Percentiles rank a stretch among this genome's conserved stretches.
These are phyloP conservation scores for Tragelaphus imberbis DNA, from an alignment of 2,113 vertebrate species.

Conservation along the genomic window DNA sequence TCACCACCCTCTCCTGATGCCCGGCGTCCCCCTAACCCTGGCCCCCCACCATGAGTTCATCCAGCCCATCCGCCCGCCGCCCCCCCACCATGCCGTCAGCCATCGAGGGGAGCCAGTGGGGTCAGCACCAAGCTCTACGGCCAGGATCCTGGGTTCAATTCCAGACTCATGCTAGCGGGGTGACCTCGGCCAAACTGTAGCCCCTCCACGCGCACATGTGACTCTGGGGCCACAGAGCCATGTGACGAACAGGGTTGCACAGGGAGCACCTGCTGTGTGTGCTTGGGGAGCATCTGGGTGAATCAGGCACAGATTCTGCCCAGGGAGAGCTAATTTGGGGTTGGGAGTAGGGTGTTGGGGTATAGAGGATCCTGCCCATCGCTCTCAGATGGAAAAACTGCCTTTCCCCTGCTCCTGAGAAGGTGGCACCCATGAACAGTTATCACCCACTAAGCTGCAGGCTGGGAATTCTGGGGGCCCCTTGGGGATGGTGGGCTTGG, in stretches of 20 bases:
- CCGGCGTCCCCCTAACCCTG: background rate
- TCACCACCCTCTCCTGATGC: background rate
- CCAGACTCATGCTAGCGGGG: fast-evolving
- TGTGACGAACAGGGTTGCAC: fast-evolving
- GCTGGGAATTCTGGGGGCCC: background rate
- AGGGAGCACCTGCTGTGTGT: fast-evolving
- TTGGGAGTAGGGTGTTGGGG: background rate
- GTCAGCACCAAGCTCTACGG: background rate
- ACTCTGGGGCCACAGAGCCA: fast-evolving
- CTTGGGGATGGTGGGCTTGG: background rate
- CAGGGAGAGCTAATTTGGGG: background rate
- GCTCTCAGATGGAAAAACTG: background rate
- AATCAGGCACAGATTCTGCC: fast-evolving
- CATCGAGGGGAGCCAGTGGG: fast-evolving
- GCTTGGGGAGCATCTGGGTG: background rate
- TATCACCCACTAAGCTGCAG: background rate
- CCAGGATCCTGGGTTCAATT: background rate
- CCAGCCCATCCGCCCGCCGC: fast-evolving
- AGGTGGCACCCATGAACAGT: background rate
- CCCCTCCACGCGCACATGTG: fast-evolving
- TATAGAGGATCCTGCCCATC: background rate
- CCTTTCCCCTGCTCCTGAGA: background rate
- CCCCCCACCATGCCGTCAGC: background rate
- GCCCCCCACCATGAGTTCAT: background rate
- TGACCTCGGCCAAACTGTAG: background rate